A percentile compares a stretch with the other conserved stretches of the same genome.
These are phyloP conservation scores for Atrichornis clamosus DNA, from an alignment of 2,113 vertebrate genomes.

Conservation along the genomic window DNA sequence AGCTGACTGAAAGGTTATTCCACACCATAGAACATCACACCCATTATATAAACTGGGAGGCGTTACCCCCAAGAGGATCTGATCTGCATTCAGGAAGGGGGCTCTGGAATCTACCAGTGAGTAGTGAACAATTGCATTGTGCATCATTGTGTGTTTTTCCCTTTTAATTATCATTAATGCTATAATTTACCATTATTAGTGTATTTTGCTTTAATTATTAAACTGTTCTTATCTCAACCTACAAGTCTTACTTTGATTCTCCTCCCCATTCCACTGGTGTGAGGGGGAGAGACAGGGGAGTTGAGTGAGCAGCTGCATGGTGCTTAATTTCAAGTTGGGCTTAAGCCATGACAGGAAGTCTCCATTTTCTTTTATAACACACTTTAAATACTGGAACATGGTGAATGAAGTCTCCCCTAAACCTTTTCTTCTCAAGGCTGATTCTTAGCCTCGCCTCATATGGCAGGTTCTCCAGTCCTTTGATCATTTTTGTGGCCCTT, in stretches of 20 bases:
- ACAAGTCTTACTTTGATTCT: background rate
- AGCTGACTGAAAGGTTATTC: background rate
- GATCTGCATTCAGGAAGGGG: background rate
- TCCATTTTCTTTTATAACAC: background rate
- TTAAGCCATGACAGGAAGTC: background rate
- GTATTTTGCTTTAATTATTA: background rate
- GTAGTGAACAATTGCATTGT: background rate
- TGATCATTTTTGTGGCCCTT: background rate
- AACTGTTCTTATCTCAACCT: background rate
- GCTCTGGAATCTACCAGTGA: rapidly evolving
- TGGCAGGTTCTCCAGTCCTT: background rate
- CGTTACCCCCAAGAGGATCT: background rate
- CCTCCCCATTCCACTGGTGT: background rate
- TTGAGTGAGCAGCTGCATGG: background rate
- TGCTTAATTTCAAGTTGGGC: background rate
- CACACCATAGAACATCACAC: background rate
- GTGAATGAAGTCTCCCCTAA: background rate
- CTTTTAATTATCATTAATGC: background rate
- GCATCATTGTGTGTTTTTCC: background rate
- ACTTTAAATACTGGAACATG: background rate
- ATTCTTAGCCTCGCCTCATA: background rate
- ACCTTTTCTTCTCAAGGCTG: background rate
- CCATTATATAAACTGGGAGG: background rate
- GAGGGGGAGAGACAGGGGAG: background rate
- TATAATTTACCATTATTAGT: background rate